Percentiles rank a stretch among this genome's conserved stretches.
phyloP scores from a whole-genome alignment of 2,888 invertebrate genomes.

The Rhagium mordax region DNA sequence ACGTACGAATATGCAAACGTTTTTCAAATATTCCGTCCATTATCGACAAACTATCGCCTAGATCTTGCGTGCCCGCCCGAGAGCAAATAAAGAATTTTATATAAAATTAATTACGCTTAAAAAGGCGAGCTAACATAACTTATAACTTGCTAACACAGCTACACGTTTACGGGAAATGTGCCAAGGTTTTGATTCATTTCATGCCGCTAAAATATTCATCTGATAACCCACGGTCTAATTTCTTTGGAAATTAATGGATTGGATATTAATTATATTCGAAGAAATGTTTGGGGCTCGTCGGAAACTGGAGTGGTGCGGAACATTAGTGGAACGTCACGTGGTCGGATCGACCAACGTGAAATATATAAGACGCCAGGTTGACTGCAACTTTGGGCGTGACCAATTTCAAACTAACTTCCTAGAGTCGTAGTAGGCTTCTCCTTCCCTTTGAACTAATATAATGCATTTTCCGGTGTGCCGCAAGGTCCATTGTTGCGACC shows the following conservation, averaged over 20 bases:
- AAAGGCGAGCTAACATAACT: slow-evolving; percentile 12
- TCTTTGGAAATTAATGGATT: slow-evolving; percentile 24
- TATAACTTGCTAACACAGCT: slow-evolving; percentile 10
- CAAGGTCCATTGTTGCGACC: too few relatives aligned
- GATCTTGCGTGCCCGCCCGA: slow-evolving; percentile 6
- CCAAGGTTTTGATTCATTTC: slow-evolving; percentile 15
- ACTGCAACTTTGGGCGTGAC: too few relatives aligned
- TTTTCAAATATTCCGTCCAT: too few relatives aligned
- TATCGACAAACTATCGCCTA: too few relatives aligned
- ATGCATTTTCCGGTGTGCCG: too few relatives aligned
- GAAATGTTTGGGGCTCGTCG: neutral
- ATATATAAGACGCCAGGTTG: too few relatives aligned
- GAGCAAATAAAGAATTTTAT: slow-evolving; percentile 3
- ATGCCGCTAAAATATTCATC: slow-evolving; percentile 21
- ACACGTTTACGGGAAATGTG: slow-evolving; percentile 11
- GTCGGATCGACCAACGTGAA: too few relatives aligned
- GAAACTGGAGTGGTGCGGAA: neutral
- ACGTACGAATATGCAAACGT: too few relatives aligned
- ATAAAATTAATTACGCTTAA: slow-evolving; percentile 19
- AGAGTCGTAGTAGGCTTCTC: too few relatives aligned
- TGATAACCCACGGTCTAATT: slow-evolving; percentile 16
- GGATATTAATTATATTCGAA: neutral
- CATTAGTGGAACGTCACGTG: too few relatives aligned
- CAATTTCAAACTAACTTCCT: too few relatives aligned
- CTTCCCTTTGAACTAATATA: too few relatives aligned